Base-by-base conservation (phyloP, 2,797 vertebrate species). In the Danio albolineatus region DNA sequence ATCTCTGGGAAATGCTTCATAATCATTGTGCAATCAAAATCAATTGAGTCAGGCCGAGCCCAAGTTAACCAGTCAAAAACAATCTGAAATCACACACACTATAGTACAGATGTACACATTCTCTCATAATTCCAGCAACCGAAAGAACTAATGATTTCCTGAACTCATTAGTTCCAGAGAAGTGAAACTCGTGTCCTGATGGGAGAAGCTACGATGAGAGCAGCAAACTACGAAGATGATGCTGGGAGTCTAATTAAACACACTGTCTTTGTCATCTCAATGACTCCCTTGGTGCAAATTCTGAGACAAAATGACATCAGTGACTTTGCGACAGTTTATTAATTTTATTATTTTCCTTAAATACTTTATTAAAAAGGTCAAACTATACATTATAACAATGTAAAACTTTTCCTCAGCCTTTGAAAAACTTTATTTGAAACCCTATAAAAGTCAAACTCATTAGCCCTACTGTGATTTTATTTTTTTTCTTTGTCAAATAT, bases 131-230 rank as follows among this genome's bases (percentile, higher is more conserved):
- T 54, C 67, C 53, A 7, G 5, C 48, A 71, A 70, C 28, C 48
- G 36, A 70, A 70, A 28, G 44, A 60, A 70, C 44, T 70, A 78
- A 78, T 78, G 44, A 60, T 61, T 54, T 71, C 66, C 46, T 61
- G 38, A 71, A 71, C 56, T 62, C 44, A 78, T 78, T 78, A 78
- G 76, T 70, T 78, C 36, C 70, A 36, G 57, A 46, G 57, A 71
- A 53, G 41, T 19, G 44, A 59, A 61, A 48, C 60, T 12, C 36
- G 4, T 19, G 17, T 71, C 41, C 56, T 59, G 61, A 65, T 74
- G 48, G 44, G 59, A 71, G 60, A 69, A 38, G 59, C 28, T 28
- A 28, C 28, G 28, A 28, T 28, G 28, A 28, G 28, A 28, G 28
- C 3, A 14, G 21, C 44, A 72, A 57, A 62, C 61, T 76, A 56